Base-by-base conservation (phyloP, 2,113 vertebrate genomes). In the Maccullochella peelii region DNA sequence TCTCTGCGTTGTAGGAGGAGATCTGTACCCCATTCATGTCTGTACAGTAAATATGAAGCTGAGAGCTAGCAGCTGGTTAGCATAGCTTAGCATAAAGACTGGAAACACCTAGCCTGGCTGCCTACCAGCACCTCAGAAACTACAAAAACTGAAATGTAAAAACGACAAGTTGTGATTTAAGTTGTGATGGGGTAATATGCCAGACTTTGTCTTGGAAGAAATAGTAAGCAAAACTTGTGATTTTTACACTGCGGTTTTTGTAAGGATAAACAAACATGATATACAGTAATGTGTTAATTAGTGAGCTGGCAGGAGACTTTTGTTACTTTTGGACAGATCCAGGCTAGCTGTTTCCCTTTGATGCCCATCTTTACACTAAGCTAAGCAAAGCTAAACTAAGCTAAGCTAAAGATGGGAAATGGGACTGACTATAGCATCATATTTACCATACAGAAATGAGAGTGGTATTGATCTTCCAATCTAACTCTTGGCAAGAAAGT, bases 31-130 rank as follows among this genome's bases (percentile, higher is more conserved):
- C 11, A 21, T 15, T 49, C 14, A 33, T 33, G 54, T 38, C 54
- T 38, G 52, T 40, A 6, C 0, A 4, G 5, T 27, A 36, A 54
- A 40, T 54, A 40, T 40, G 18, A 42, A 2, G 18, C 8, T 27
- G 7, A 25, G 8, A 18, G 16, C 16, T 2, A 16, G 21, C 30
- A 52, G 33, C 7, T 0, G 1, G 16, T 72, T 54, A 63, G 21
- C 33, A 65, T 44, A 55, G 49, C 25, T n/a, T 57, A 49, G 38
- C 76, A 58, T 68, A 20, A 49, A 68, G 38, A 42, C 63, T n/a
- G 7, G 30, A 36, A 62, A 33, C 27, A 12, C 8, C 8, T 33
- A 30, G 27, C 27, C 15, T 58, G 25, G 5, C 14, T 27, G 15
- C 58, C 15, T 27, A 59, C 25, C 57, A 59, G 12, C 2, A 10